Evolutionary conservation across 2,113 vertebrate genomes (phyloP).

Genomic region (Onychostruthus taczanowskii): DNA sequence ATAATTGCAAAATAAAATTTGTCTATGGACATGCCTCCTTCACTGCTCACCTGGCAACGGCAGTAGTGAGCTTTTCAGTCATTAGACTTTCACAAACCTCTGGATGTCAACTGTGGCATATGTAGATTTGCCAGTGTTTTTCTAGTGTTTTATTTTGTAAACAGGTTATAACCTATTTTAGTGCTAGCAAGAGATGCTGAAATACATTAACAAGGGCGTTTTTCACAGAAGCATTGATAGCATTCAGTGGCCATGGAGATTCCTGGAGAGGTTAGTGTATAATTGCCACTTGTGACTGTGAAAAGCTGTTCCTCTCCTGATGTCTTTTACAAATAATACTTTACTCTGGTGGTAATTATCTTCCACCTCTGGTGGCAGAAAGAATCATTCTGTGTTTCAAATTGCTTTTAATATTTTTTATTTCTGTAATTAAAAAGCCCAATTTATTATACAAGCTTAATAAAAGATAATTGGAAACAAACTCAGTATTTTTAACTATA

Average conservation of each 20-base stretch:
- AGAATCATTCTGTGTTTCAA: background rate
- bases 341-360: constrained; percentile 15
- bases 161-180: background rate
- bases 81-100: background rate
- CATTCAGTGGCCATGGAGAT: background rate
- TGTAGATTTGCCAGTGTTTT: background rate
- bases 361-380: constrained; percentile 1
- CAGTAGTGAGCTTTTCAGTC: background rate
- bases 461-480: constrained; percentile 3
- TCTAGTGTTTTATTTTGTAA: background rate
- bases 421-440: constrained; percentile 17
- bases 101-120: background rate
- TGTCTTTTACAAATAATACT: constrained; percentile 14
- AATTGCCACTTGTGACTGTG: constrained; percentile 27
- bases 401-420: constrained; percentile 26
- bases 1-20: background rate
- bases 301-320: constrained; percentile 11
- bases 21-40: background rate
- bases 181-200: background rate
- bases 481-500: background rate
- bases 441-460: background rate
- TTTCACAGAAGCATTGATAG: background rate
- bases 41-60: background rate
- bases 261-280: background rate
- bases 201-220: background rate